phyloP scores from a whole-genome alignment of 2,113 vertebrate genomes.

The Chinchilla lanigera region DNA sequence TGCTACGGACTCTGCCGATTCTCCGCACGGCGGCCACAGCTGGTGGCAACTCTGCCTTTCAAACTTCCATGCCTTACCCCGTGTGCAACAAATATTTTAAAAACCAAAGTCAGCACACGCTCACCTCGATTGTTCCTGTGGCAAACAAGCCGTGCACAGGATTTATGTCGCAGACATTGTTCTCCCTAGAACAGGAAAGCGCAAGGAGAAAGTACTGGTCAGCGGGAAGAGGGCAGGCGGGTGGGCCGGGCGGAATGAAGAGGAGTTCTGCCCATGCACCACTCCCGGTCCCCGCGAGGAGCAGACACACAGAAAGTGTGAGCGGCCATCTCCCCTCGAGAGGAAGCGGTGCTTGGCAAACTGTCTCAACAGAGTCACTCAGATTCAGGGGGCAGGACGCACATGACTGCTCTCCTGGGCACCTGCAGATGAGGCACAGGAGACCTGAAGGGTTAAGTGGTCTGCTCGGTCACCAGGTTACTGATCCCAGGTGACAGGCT shows the following conservation, averaged over 20 bases:
- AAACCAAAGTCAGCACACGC: background rate
- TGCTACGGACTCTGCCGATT: background rate
- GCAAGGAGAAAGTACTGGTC: background rate
- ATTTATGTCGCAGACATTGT: slow-evolving; percentile 97
- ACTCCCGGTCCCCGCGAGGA: background rate
- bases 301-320: background rate
- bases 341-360: background rate
- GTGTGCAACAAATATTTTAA: background rate
- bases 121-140: slow-evolving; percentile 94
- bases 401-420: background rate
- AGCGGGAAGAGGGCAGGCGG: background rate
- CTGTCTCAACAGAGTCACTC: background rate
- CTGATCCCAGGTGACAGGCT: background rate
- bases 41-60: background rate
- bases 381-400: no score
- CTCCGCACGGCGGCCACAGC: background rate
- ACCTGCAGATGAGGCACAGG: background rate
- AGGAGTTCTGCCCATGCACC: background rate
- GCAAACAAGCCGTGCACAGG: slow-evolving; percentile 95
- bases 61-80: background rate
- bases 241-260: background rate
- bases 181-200: slow-evolving; percentile 88
- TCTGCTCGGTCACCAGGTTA: background rate
- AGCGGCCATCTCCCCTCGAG: background rate
- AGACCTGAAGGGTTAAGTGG: background rate